These are phyloP conservation scores for Trachurus trachurus DNA, from an alignment of 2,797 vertebrate genomes.

Conservation along the genomic window DNA sequence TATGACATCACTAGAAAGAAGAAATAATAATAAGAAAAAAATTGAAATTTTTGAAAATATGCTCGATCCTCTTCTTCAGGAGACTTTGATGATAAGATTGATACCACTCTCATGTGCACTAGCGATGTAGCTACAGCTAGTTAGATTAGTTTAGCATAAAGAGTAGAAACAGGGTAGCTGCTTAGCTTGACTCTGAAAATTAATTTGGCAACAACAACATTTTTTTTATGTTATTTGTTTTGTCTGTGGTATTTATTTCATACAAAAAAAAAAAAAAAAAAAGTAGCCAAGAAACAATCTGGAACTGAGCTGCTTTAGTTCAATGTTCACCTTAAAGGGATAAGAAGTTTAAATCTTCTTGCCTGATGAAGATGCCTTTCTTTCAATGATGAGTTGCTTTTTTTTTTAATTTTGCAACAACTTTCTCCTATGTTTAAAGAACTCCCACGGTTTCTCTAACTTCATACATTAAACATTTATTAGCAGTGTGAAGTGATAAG, in stretches of 20 bases:
- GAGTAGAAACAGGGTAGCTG: neutral
- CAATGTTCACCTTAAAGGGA: neutral
- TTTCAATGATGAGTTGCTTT: neutral
- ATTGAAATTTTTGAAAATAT: neutral
- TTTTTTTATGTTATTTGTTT: no score
- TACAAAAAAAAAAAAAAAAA: no score
- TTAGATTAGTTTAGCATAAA: neutral
- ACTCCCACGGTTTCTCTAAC: neutral
- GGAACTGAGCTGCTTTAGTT: neutral
- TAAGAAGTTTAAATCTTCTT: neutral
- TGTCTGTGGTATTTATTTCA: no score
- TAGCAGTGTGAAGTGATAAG: neutral
- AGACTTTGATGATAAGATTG: neutral
- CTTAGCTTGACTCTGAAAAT: neutral
- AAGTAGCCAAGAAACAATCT: neutral
- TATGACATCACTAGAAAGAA: no score
- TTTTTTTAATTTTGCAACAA: neutral
- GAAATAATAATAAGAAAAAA: no score
- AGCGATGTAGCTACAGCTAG: neutral
- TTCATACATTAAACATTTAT: slow-evolving; percentile 5
- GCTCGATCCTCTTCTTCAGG: neutral
- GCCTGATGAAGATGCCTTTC: neutral
- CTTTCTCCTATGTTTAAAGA: slow-evolving; percentile 10
- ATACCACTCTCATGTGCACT: neutral
- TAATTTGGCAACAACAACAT: neutral